Evolutionary conservation across 1,140 invertebrate species (phyloP).

Genomic region (Danaus plexippus): DNA sequence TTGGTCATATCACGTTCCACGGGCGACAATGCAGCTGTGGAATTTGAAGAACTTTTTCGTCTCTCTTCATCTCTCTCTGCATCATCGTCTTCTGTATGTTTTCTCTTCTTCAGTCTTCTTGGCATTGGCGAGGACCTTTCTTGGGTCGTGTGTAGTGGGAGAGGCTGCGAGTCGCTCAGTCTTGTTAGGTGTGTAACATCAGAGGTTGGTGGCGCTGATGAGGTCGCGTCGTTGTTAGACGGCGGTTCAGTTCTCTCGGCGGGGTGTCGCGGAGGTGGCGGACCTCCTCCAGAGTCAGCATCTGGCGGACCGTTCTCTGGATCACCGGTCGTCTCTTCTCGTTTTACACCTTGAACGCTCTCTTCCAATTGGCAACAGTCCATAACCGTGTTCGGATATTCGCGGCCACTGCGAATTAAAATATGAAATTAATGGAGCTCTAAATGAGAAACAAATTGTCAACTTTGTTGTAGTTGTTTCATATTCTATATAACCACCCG

Average conservation of each 20-base stretch:
- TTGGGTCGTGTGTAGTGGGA: slow-evolving; percentile 56
- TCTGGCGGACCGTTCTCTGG: slow-evolving; percentile 89
- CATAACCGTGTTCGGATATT: slow-evolving; percentile 92
- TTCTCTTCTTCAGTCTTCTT: slow-evolving; percentile 65
- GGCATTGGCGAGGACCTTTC: slow-evolving; percentile 66
- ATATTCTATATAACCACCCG: too few species aligned
- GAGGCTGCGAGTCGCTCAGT: slow-evolving; percentile 58
- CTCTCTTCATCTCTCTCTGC: slow-evolving; percentile 61
- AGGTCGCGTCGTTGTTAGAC: slow-evolving; percentile 44
- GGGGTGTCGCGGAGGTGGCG: slow-evolving; percentile 51
- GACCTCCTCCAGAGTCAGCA: slow-evolving; percentile 76
- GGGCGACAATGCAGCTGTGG: slow-evolving; percentile 49
- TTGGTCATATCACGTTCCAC: slow-evolving; percentile 57
- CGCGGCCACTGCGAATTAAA: slow-evolving; percentile 82
- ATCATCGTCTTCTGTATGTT: slow-evolving; percentile 62
- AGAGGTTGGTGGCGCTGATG: slow-evolving; percentile 52
- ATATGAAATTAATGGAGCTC: too few species aligned
- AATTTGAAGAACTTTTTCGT: slow-evolving; percentile 74
- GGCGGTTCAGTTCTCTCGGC: slow-evolving; percentile 55
- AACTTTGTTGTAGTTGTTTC: too few species aligned
- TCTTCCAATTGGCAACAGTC: slow-evolving; percentile 93
- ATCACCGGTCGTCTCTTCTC: slow-evolving; percentile 85
- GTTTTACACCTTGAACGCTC: slow-evolving; percentile 81
- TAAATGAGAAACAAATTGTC: too few species aligned
- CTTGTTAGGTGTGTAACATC: slow-evolving; percentile 61